Percentiles rank a stretch among this genome's conserved stretches.
These are phyloP conservation scores for Xanthorhoe designata DNA, from an alignment of 2,888 invertebrate species.

Conservation along the genomic window DNA sequence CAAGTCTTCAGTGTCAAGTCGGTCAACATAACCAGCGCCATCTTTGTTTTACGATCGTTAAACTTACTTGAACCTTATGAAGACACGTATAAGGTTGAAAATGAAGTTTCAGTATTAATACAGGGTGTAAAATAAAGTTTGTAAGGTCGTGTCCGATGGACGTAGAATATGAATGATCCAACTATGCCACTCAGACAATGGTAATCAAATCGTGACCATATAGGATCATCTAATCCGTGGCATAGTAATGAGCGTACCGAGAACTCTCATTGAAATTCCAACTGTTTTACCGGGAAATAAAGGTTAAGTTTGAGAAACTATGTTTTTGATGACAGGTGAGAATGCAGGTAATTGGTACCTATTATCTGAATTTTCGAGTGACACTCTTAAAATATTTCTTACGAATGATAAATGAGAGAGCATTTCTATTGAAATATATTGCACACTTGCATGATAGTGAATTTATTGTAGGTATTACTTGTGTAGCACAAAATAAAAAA, in stretches of 20 bases:
- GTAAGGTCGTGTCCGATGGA: slow-evolving; percentile 33
- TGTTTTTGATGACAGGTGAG: slow-evolving; percentile 25
- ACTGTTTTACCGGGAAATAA: slow-evolving; percentile 16
- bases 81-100: slow-evolving; percentile 3
- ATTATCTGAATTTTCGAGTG: slow-evolving; percentile 1
- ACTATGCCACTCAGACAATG: slow-evolving; percentile 37
- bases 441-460: no score
- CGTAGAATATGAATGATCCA: slow-evolving; percentile 39
- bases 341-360: slow-evolving; percentile 19
- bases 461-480: no score
- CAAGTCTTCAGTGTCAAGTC: slow-evolving; percentile 31
- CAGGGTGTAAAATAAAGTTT: slow-evolving; percentile 13
- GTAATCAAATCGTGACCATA: slow-evolving; percentile 40
- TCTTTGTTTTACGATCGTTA: slow-evolving; percentile 22
- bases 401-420: background rate
- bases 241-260: slow-evolving; percentile 30
- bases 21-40: slow-evolving; percentile 30
- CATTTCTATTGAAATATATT: background rate
- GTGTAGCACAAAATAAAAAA: no score
- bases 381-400: slow-evolving; percentile 15
- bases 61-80: background rate
- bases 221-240: slow-evolving; percentile 25
- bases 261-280: slow-evolving; percentile 20
- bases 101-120: background rate
- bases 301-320: background rate